Evolutionary conservation across 2,888 invertebrate species (phyloP), one percentile per base, ranked within the genome.

Genomic region (Tryphoninae sp.): DNA sequence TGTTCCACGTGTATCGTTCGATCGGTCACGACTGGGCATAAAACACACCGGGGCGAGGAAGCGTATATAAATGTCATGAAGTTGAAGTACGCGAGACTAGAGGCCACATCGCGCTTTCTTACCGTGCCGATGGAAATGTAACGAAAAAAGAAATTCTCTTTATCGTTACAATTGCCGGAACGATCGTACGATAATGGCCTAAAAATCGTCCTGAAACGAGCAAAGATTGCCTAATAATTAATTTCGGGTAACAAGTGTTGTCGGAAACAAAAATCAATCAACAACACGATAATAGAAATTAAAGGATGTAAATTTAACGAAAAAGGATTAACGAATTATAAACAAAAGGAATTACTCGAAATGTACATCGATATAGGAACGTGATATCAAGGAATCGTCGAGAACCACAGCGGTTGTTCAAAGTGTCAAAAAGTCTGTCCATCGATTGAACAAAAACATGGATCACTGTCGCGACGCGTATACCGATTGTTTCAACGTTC

Each of bases 1-100:
- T 53, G 79, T 78, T 73, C 78, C 82, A 76, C 78, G 83, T 84
- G 72, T 78, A 71, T 80, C 62, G 80, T 80, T 77, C 64, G 76
- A 80, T 80, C 76, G 19, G 73, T 64, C 75, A 23, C 42, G 72
- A 72, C 67, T 33, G 45, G 58, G 16, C 71, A 53, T 49, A 55
- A 58, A 68, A 67, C 55, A 49, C 67, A 64, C 55, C 45, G 45
- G 65, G 33, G 65, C 51, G 51, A n/a, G n/a, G 13, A 51, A n/a
- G n/a, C 11, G 45, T 45, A 42, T 67, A 67, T 23, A 51, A 78
- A 68, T 75, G 53, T 26, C 68, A 82, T 76, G 45, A 79, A 75
- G 61, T 72, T 62, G n/a, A 45, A 72, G 26, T 61, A 65, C 61
- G 42, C 61, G 45, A 77, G 69, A 45, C 72, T 65, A 61, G 64